Evolutionary conservation across 2,113 vertebrate genomes (phyloP).

Genomic region (Cercopithecus mona): DNA sequence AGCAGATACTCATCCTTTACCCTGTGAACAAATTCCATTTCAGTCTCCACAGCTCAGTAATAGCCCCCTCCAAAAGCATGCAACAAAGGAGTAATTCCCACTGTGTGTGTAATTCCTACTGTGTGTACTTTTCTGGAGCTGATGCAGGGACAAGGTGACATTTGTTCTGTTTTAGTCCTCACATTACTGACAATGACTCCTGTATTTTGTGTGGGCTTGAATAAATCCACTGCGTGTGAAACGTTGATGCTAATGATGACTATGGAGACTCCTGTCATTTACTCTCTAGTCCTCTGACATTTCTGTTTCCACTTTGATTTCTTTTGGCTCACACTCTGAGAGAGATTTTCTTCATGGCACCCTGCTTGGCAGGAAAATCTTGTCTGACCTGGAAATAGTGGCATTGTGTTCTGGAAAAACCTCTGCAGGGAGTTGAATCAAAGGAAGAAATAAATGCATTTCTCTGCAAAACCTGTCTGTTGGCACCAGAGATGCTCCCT

Average conservation of each 20-base stretch:
- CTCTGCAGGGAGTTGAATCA: constrained; percentile 41
- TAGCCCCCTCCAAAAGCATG: not conserved
- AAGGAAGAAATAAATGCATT: not conserved
- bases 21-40: not conserved
- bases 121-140: not conserved
- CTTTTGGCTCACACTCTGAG: not conserved
- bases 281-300: constrained; percentile 8
- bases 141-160: not conserved
- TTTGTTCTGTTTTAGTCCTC: not conserved
- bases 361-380: not conserved
- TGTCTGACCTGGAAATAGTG: not conserved
- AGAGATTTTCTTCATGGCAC: not conserved
- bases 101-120: not conserved
- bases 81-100: not conserved
- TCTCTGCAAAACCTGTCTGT: not conserved
- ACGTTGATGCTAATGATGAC: not conserved
- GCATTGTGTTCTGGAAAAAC: constrained; percentile 14
- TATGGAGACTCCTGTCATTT: not conserved
- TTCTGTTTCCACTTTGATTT: not conserved
- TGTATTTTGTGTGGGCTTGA: not conserved
- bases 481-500: not conserved
- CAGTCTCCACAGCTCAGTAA: not conserved
- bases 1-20: not conserved
- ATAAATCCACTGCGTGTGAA: not conserved
- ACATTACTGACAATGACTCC: not conserved